Evolutionary conservation across 2,888 invertebrate species (phyloP).

Genomic region (Pimpla rufipes): DNA sequence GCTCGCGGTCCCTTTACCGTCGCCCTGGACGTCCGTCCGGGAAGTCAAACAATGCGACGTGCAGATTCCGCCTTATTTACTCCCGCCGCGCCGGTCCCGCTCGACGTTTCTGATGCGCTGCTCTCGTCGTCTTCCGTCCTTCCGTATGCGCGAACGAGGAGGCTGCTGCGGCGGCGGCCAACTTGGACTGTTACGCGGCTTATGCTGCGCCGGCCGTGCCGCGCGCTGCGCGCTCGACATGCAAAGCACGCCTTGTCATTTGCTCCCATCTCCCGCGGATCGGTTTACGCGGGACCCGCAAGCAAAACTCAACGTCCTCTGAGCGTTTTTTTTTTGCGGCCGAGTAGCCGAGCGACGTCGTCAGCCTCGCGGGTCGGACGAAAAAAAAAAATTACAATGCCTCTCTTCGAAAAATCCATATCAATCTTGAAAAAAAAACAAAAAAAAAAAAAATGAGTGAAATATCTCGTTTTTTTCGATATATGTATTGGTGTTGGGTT

Average conservation of each 20-base stretch:
- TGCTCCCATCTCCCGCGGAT: constrained; percentile 80
- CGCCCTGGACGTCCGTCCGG: constrained; percentile 81
- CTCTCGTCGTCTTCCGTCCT: neutral
- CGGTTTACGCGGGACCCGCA: constrained; percentile 74
- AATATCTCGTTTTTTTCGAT: no score
- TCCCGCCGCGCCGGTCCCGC: constrained; percentile 67
- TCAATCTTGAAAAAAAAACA: no score
- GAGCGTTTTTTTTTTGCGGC: constrained; percentile 7
- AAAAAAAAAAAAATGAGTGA: no score
- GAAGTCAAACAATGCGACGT: constrained; percentile 84
- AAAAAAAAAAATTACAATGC: no score
- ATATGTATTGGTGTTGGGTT: no score
- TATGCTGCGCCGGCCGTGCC: no score
- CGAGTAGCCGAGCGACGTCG: constrained; percentile 59
- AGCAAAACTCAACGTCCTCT: constrained; percentile 42
- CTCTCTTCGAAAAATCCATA: no score
- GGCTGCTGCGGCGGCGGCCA: no score
- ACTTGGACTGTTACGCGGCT: no score
- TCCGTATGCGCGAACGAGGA: neutral
- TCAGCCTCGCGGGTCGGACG: constrained; percentile 60
- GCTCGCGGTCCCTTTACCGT: constrained; percentile 83
- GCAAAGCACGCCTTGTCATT: constrained; percentile 83
- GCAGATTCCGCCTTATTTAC: constrained; percentile 83
- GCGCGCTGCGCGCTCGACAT: no score
- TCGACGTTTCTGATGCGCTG: neutral